Base-by-base conservation (phyloP, 2,797 vertebrate genomes). In the Mormyrops boulengeri region DNA sequence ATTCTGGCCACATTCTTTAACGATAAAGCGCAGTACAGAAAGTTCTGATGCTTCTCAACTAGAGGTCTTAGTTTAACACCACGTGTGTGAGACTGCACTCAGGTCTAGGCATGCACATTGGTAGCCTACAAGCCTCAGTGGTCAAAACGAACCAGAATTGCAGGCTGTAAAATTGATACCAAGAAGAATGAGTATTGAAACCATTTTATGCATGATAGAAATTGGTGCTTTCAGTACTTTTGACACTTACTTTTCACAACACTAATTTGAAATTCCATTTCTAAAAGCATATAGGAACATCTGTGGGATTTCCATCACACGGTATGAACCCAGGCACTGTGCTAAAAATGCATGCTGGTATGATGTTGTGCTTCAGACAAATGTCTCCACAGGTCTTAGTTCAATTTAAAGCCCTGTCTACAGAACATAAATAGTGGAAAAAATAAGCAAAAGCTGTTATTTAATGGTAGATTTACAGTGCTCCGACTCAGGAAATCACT, bases 291-390 rank as follows among this genome's bases (percentile, higher is more conserved):
- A 26, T 26, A 49, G 22, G 57, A 49, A 60, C 80, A 85, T 22
- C 77, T 62, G n/a, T 60, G 55, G 22, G 52, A 89, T 62, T 85
- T 85, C 53, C 22, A 49, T 89, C 80, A 84, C 73, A 85, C n/a
- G 57, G 77, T 50, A 57, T 30, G 77, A 60, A 55, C 53, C 30
- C 53, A 34, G 86, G 38, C 55, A 41, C 19, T n/a, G 38, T 2
- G 1, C 84, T n/a, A 6, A 34, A 49, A 85, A 85, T 26, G 50
- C 82, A 85, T 77, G 12, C 34, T 77, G 69, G 69, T 77, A 77
- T 77, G 69, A 77, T 77, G 69, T 34, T 73, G 14, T 41, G 69
- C 69, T 73, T 73, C 69, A 30, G 11, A 49, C n/a, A 26, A 85
- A 66, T 66, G 60, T 66, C 60, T 66, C 9, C 47, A 50, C 47